Percentiles rank a stretch among this genome's conserved stretches.
phyloP scores from a whole-genome alignment of 2,888 invertebrate species.

The Notodonta dromedarius region DNA sequence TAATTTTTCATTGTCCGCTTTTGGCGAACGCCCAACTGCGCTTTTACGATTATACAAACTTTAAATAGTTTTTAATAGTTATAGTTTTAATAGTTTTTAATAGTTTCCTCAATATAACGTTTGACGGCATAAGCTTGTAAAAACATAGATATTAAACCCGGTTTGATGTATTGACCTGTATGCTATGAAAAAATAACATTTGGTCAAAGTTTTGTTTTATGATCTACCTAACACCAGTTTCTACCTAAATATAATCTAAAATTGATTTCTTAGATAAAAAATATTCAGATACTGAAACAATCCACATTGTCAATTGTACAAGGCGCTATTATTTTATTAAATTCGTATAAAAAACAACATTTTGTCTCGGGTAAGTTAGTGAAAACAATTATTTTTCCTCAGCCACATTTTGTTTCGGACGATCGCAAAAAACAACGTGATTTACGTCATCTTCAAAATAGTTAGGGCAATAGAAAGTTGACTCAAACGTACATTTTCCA shows the following conservation, averaged over 20 bases:
- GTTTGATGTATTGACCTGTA: conserved; percentile 1
- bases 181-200: neutral
- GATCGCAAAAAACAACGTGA: neutral
- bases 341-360: no score
- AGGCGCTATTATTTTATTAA: no score
- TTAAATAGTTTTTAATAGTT: no score
- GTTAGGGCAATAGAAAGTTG: conserved; percentile 25
- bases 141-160: conserved; percentile 4
- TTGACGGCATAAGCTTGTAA: conserved; percentile 60
- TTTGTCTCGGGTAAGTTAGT: no score
- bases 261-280: no score
- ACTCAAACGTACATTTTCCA: conserved; percentile 13
- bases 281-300: no score
- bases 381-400: no score
- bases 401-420: neutral
- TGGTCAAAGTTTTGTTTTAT: neutral
- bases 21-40: conserved; percentile 74
- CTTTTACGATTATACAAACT: conserved; percentile 79
- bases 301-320: no score
- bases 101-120: conserved; percentile 80
- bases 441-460: conserved; percentile 12
- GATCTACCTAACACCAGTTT: neutral
- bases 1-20: conserved; percentile 77
- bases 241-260: no score
- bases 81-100: no score